Evolutionary conservation across 1,140 invertebrate species (phyloP).

Genomic region (Cepaea nemoralis): DNA sequence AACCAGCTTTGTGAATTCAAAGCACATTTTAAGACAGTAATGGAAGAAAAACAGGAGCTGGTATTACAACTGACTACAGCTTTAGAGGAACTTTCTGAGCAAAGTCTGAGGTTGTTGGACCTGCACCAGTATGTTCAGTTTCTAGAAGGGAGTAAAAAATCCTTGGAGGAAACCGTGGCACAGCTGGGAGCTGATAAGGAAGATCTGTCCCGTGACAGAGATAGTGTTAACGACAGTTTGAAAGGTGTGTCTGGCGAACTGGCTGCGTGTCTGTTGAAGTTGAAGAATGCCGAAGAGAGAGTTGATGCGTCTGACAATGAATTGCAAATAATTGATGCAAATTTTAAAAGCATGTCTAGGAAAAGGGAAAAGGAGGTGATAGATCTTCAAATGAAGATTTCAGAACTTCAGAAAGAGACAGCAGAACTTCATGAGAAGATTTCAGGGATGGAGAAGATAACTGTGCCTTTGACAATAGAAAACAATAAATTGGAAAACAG

Average conservation of each 20-base stretch:
- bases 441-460: neutral
- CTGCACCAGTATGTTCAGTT: neutral
- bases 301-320: neutral
- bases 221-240: neutral
- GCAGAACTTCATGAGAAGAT: neutral
- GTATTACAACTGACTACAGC: neutral
- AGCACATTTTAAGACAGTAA: neutral
- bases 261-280: neutral
- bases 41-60: neutral
- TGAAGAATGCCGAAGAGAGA: neutral
- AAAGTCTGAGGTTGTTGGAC: neutral
- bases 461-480: neutral
- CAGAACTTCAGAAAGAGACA: no score
- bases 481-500: neutral
- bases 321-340: neutral
- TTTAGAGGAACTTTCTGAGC: neutral
- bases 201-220: neutral
- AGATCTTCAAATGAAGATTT: neutral
- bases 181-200: neutral
- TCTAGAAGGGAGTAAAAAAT: neutral
- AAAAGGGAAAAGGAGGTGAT: neutral
- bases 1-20: neutral
- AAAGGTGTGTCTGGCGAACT: neutral
- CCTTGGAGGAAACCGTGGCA: neutral
- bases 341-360: neutral